Evolutionary conservation across 2,888 invertebrate genomes (phyloP).

Genomic region (Gari tellinella): DNA sequence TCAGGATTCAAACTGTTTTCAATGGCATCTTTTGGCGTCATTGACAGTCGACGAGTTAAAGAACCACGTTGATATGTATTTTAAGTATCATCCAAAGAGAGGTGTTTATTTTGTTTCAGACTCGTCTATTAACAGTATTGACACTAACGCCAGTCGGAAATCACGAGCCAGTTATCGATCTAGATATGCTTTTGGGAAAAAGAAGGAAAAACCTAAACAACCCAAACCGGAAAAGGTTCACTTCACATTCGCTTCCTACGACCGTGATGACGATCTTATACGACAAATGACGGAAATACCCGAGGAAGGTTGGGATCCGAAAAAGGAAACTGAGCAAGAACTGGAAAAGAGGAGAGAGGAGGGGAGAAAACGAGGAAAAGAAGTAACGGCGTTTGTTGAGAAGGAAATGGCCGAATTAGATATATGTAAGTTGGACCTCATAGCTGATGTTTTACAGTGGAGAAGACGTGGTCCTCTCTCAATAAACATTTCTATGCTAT

Average conservation of each 20-base stretch:
- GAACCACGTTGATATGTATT: too few species aligned
- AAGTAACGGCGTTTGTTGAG: conserved; percentile 71
- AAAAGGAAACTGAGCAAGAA: conserved; percentile 42
- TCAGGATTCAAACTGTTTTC: too few species aligned
- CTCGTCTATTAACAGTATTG: conserved; percentile 33
- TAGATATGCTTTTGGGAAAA: conserved; percentile 43
- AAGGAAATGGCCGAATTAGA: conserved; percentile 76
- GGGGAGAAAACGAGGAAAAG: conserved; percentile 52
- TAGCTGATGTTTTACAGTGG: background rate
- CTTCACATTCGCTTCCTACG: conserved; percentile 60
- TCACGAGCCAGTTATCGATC: conserved; percentile 44
- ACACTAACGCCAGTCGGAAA: conserved; percentile 19
- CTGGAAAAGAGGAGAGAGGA: conserved; percentile 25
- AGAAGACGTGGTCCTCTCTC: too few species aligned
- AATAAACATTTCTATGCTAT: too few species aligned
- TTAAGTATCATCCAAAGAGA: too few species aligned
- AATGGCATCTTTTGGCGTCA: too few species aligned
- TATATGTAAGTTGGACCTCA: conserved; percentile 63
- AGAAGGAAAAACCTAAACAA: conserved; percentile 48
- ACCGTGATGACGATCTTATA: conserved; percentile 44
- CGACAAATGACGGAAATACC: conserved; percentile 61
- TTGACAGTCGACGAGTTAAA: too few species aligned
- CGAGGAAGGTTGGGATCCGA: conserved; percentile 48
- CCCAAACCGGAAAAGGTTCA: conserved; percentile 61
- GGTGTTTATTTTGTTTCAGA: conserved; percentile 27